Conservation (phyloP, 2,113 vertebrate species). For the Lepidiolamprologus cunningtoni region DNA sequence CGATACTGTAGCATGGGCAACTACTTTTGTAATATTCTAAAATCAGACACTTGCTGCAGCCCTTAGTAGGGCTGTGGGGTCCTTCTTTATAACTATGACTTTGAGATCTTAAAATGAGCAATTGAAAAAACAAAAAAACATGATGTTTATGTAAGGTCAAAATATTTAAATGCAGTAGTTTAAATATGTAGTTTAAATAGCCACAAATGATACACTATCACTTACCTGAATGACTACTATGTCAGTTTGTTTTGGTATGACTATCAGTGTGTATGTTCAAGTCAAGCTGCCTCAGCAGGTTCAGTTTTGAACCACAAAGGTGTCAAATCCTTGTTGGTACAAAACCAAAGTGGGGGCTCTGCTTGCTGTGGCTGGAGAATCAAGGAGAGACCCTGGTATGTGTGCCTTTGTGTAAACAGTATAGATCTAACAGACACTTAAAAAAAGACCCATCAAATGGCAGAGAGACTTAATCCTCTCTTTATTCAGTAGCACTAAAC, state of each 20-base stretch:
- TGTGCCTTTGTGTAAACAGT: conserved; percentile 32
- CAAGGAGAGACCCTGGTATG: conserved; percentile 17
- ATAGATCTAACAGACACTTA: conserved; percentile 35
- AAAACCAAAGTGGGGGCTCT: not conserved
- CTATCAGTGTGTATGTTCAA: not conserved
- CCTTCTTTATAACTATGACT: not conserved
- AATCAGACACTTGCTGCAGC: not conserved
- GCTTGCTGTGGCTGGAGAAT: not conserved
- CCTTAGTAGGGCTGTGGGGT: not conserved
- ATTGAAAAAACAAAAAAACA: not conserved
- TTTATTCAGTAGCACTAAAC: conserved; percentile 45
- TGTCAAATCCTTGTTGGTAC: not conserved
- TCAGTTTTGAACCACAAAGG: not conserved
- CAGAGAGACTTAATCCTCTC: conserved; percentile 43
- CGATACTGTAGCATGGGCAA: not conserved
- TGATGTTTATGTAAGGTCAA: not conserved
- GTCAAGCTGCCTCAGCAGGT: not conserved
- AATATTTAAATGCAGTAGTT: not conserved
- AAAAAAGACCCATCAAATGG: conserved; percentile 37
- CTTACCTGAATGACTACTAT: not conserved
- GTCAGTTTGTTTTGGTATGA: not conserved
- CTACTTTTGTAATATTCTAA: not conserved
- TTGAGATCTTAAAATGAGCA: not conserved
- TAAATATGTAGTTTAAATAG: not conserved
- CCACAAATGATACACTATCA: not conserved